Evolutionary conservation across 2,888 invertebrate species (phyloP).

Genomic region (Crematogaster levior): DNA sequence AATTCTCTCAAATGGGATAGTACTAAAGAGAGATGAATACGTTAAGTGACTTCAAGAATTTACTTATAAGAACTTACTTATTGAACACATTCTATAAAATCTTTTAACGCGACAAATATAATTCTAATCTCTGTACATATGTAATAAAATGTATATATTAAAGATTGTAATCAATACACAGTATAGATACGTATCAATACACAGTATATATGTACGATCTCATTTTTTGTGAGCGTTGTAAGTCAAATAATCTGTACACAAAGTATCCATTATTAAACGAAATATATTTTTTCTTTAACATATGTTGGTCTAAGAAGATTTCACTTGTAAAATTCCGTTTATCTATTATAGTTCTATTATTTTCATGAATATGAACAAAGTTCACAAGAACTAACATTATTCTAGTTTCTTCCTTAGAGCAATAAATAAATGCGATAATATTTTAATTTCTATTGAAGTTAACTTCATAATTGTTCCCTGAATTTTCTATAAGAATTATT

Average conservation of each 20-base stretch:
- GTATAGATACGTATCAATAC: not conserved
- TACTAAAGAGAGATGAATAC: not conserved
- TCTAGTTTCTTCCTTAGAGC: not conserved
- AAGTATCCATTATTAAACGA: not conserved
- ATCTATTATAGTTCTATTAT: not conserved
- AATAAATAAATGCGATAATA: slow-evolving; percentile 22
- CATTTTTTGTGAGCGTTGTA: slow-evolving; percentile 12
- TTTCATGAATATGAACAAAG: not conserved
- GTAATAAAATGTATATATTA: slow-evolving; percentile 25
- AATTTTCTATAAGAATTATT: not conserved
- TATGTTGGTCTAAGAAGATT: not conserved
- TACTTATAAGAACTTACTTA: not conserved
- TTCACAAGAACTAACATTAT: not conserved
- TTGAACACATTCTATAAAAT: slow-evolving; percentile 1
- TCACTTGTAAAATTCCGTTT: not conserved
- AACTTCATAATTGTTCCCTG: not conserved
- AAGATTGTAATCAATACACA: not conserved
- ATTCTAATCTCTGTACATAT: slow-evolving; percentile 22
- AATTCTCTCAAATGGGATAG: not conserved
- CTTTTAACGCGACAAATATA: not conserved
- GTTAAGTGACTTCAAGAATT: not conserved
- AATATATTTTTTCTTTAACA: slow-evolving; percentile 11
- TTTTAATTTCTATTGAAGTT: slow-evolving; percentile 5
- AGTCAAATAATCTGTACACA: not conserved
- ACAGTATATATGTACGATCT: not conserved